Evolutionary conservation across 2,888 invertebrate species (phyloP).

Genomic region (Andrena chrysosceles): DNA sequence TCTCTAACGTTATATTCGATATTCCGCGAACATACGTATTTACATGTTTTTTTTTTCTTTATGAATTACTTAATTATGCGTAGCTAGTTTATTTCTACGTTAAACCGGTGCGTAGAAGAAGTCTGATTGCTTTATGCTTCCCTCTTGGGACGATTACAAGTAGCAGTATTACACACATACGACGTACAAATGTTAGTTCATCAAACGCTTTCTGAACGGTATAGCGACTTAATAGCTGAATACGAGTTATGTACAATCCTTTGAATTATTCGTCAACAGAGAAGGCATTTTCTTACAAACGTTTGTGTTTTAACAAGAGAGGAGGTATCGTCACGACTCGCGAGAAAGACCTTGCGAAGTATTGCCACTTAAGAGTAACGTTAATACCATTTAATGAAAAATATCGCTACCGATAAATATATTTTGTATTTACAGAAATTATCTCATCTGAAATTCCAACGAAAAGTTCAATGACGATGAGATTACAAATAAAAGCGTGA

Average conservation of each 20-base stretch:
- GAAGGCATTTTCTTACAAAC: slow-evolving; percentile 10
- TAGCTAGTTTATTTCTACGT: slow-evolving; percentile 11
- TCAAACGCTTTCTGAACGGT: slow-evolving; percentile 18
- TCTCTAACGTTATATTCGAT: slow-evolving; percentile 10
- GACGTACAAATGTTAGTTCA: slow-evolving; percentile 20
- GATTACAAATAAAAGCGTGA: slow-evolving; percentile 8
- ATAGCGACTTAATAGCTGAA: not conserved
- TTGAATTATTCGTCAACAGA: slow-evolving; percentile 1
- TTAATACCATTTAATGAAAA: slow-evolving; percentile 28
- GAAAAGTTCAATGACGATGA: slow-evolving; percentile 15
- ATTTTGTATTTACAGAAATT: slow-evolving; percentile 41
- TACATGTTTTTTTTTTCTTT: slow-evolving; percentile 46
- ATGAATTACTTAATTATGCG: not conserved
- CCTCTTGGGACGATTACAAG: not conserved
- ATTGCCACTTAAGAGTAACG: slow-evolving; percentile 15
- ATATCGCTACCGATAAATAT: slow-evolving; percentile 15
- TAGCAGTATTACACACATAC: slow-evolving; percentile 12
- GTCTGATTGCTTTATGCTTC: slow-evolving; percentile 14
- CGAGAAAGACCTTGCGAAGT: slow-evolving; percentile 3
- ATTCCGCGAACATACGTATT: slow-evolving; percentile 50
- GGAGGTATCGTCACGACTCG: slow-evolving; percentile 10
- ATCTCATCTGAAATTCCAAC: slow-evolving; percentile 9
- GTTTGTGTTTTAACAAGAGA: not conserved
- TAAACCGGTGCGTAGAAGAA: slow-evolving; percentile 3
- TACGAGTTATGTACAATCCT: slow-evolving; percentile 13